phyloP scores from a whole-genome alignment of 2,888 invertebrate genomes.

The Galeruca laticollis region DNA sequence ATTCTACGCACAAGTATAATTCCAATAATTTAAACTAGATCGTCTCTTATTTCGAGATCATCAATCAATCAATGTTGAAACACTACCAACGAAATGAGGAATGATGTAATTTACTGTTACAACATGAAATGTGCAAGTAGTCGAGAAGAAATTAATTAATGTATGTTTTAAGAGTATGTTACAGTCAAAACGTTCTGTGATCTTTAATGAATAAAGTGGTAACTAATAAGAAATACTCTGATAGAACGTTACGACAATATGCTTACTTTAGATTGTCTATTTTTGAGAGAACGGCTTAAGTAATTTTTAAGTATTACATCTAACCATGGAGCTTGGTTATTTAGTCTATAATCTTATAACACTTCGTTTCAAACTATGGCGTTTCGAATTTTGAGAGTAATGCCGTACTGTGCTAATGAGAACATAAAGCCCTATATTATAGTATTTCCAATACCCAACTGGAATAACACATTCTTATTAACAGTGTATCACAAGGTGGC shows the following conservation, averaged over 20 bases:
- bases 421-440: no score
- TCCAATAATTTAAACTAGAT: neutral
- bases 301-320: no score
- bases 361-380: no score
- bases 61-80: constrained; percentile 3
- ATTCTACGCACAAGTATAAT: no score
- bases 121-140: constrained; percentile 10
- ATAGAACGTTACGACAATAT: neutral
- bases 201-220: neutral
- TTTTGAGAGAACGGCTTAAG: neutral
- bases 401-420: no score
- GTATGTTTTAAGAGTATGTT: constrained; percentile 5
- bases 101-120: constrained; percentile 7
- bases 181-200: neutral
- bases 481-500: no score
- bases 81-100: neutral
- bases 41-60: neutral
- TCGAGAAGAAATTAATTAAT: constrained; percentile 4
- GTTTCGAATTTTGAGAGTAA: no score
- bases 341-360: no score
- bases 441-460: no score
- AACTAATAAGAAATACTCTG: neutral
- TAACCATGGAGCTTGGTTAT: no score
- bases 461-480: no score
- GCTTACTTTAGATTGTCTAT: neutral